Base-by-base conservation (phyloP, 2,888 invertebrate species). In the Nipponacmea schrenckii region DNA sequence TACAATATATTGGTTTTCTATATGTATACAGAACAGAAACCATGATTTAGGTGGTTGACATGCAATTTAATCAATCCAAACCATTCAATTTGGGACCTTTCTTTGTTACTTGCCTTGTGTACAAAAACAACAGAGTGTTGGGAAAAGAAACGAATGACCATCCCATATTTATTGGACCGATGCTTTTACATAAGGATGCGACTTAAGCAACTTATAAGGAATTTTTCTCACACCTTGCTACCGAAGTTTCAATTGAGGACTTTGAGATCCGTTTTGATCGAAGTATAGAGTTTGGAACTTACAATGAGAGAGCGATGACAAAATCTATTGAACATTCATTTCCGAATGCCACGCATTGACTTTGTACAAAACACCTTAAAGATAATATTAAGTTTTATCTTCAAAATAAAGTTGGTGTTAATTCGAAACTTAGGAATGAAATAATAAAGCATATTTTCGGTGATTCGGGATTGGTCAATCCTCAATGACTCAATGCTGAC, bases 101-200 rank as follows among this genome's bases (percentile, higher is more conserved):
- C 45, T 69, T 45, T 27, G 64, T 69, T 46, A 69, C 69, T 27
- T 62, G 63, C 2, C 17, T 69, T n/a, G 63, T 63, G 14, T 69
- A 69, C 44, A 69, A 69, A 69, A 69, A 62, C 62, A 62, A 20
- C 20, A n/a, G n/a, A 24, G 69, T 63, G 8, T 24, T 46, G 12
- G 3, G 46, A 24, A 62, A 48, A 48, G 69, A 69, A 65, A 62
- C 50, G 15, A 64, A 70, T 65, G 39, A 64, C 26, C 24, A 70
- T 39, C 70, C 65, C 24, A 70, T 70, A n/a, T 46, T 70, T 31
- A 24, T 56, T 15, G 70, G 65, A 12, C 70, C 70, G 8, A 64
- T 70, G 64, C 48, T 65, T 24, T 39, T 70, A 14, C 65, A 70
- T 20, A 26, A 39, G 44, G 50, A 70, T 65, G 70, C 64, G n/a